Evolutionary conservation across 2,113 vertebrate genomes (phyloP).

Genomic region (Scytalopus superciliaris): DNA sequence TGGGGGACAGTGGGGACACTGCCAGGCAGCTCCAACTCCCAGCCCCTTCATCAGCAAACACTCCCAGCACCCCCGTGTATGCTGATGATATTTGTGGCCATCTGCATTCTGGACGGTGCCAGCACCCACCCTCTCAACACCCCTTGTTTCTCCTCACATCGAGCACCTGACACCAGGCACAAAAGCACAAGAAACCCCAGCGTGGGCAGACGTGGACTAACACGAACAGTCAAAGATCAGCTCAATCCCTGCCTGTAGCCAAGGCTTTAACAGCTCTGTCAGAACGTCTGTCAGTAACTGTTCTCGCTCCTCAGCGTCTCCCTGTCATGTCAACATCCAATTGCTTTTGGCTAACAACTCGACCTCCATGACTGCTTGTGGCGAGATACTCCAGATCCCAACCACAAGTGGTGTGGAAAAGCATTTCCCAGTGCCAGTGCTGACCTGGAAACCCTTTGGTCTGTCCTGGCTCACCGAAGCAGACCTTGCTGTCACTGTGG

Average conservation of each 20-base stretch:
- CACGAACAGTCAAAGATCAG: neutral
- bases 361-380: neutral
- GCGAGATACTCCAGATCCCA: neutral
- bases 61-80: neutral
- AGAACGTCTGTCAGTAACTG: neutral
- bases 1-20: neutral
- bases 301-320: neutral
- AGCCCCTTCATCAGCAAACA: too few relatives aligned
- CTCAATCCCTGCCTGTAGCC: neutral
- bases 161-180: neutral
- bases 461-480: neutral
- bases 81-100: neutral
- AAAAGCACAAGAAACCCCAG: neutral
- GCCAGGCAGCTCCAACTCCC: neutral
- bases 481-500: rapidly evolving
- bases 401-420: neutral
- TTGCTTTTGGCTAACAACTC: neutral
- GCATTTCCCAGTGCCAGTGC: neutral
- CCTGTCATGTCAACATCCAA: neutral
- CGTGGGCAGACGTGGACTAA: neutral
- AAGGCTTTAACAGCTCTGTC: slow-evolving; percentile 2
- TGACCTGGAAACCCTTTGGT: neutral
- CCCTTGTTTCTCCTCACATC: neutral
- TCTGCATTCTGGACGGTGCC: neutral
- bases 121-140: neutral